Evolutionary conservation across 2,888 invertebrate genomes (phyloP).

Genomic region (Phyllotreta cruciferae): DNA sequence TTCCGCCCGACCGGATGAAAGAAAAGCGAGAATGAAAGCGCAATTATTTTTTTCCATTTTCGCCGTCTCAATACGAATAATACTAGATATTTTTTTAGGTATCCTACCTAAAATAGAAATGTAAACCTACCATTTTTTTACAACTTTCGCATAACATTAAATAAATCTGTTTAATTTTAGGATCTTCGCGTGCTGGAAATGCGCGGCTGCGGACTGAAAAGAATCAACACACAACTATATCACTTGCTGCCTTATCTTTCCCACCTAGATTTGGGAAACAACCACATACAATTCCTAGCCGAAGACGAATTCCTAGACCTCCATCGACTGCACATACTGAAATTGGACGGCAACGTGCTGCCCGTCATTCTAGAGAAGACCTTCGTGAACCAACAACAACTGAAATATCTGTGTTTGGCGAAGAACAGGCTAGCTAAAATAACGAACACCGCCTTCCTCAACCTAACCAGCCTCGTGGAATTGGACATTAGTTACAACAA

Average conservation of each 20-base stretch:
- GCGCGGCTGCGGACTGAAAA: slow-evolving; percentile 73
- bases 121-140: not conserved
- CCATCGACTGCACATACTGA: slow-evolving; percentile 68
- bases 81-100: too few relatives aligned
- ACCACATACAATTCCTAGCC: slow-evolving; percentile 77
- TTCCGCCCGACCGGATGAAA: slow-evolving; percentile 8
- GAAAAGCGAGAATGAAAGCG: slow-evolving; percentile 14
- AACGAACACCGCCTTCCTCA: slow-evolving; percentile 75
- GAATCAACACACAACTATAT: slow-evolving; percentile 81
- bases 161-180: slow-evolving; percentile 60
- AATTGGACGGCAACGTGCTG: slow-evolving; percentile 78
- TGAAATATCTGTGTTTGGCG: slow-evolving; percentile 65
- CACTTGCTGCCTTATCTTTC: slow-evolving; percentile 75
- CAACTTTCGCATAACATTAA: not conserved
- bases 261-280: slow-evolving; percentile 79
- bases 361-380: slow-evolving; percentile 77
- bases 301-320: slow-evolving; percentile 76
- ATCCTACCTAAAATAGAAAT: too few relatives aligned
- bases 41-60: slow-evolving; percentile 25
- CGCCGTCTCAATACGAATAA: slow-evolving; percentile 18
- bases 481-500: slow-evolving; percentile 81
- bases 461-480: slow-evolving; percentile 71
- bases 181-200: slow-evolving; percentile 75
- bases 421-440: slow-evolving; percentile 78
- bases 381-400: slow-evolving; percentile 65